phyloP scores from a whole-genome alignment of 2,888 invertebrate genomes.

The Eulithis prunata region DNA sequence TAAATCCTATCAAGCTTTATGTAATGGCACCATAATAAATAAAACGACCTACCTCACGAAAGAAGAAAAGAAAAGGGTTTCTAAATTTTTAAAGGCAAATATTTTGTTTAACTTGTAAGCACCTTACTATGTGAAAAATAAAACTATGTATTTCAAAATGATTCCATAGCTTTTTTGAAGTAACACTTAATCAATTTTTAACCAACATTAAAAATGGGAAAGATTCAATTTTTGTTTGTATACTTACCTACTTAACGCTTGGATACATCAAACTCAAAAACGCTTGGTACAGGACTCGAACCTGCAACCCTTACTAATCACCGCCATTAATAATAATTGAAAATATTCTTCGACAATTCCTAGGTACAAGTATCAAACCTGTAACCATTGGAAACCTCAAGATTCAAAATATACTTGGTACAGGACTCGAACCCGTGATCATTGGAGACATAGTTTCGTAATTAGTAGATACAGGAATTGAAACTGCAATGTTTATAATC shows the following conservation, averaged over 20 bases:
- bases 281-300: no score
- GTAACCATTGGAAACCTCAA: background rate
- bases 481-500: background rate
- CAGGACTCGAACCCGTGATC: no score
- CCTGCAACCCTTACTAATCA: background rate
- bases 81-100: slow-evolving; percentile 55
- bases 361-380: slow-evolving; percentile 11
- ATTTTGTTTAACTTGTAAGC: slow-evolving; percentile 26
- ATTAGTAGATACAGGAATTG: background rate
- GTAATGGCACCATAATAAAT: slow-evolving; percentile 73
- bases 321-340: no score
- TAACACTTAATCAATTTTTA: no score
- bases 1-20: slow-evolving; percentile 41
- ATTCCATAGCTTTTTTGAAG: background rate
- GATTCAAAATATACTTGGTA: background rate
- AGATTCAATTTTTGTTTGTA: no score
- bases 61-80: slow-evolving; percentile 47
- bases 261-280: no score
- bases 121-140: slow-evolving; percentile 14
- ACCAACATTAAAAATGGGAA: no score
- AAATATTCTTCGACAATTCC: slow-evolving; percentile 2
- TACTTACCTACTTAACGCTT: no score
- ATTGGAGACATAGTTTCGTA: no score
- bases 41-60: slow-evolving; percentile 43
- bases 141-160: background rate